Conservation (phyloP, 2,797 vertebrate genomes). For the Nyctalus aviator region DNA sequence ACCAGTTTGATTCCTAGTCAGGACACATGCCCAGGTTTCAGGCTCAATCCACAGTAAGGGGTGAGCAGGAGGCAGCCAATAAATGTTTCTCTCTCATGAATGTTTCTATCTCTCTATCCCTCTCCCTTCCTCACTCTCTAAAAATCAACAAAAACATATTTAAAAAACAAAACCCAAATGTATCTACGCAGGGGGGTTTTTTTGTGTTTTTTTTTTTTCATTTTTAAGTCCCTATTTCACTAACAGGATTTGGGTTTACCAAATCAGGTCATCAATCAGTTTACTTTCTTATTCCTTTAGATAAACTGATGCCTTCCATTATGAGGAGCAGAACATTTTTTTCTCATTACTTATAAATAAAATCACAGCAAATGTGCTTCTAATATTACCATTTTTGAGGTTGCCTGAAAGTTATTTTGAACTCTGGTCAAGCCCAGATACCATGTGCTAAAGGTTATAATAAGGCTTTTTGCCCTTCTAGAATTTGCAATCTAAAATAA, state of each 20-base stretch:
- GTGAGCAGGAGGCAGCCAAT: too few species aligned
- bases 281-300: constrained; percentile 24
- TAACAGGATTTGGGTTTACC: neutral
- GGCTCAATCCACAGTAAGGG: too few species aligned
- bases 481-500: neutral
- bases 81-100: too few species aligned
- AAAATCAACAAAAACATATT: too few species aligned
- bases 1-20: too few species aligned
- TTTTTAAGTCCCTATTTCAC: neutral
- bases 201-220: neutral
- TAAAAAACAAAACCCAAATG: neutral
- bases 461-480: neutral
- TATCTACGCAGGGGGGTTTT: neutral
- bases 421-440: neutral
- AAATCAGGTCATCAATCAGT: neutral
- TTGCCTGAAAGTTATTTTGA: neutral
- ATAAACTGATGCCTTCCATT: neutral
- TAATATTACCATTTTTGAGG: constrained; percentile 7
- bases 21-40: too few species aligned
- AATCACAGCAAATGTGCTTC: constrained; percentile 11
- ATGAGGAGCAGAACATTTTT: neutral
- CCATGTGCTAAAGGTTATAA: neutral
- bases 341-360: neutral
- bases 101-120: too few species aligned
- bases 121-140: too few species aligned